Conservation (phyloP, 2,888 invertebrate genomes). For the Xylota sylvarum region DNA sequence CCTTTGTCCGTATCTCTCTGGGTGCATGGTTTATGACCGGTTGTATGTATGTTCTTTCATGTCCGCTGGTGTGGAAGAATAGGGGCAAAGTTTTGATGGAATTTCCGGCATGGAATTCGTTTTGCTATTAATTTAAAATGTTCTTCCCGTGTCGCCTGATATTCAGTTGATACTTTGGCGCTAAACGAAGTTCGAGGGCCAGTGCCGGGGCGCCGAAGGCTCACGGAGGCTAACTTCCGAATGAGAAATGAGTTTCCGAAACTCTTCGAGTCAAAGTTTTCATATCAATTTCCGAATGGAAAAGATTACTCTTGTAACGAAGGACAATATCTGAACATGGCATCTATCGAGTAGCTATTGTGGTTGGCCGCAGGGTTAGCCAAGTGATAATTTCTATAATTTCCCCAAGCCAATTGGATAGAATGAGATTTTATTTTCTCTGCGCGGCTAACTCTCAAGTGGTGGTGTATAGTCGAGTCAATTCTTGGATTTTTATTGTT, state of each 20-base stretch:
- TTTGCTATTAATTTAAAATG: slow-evolving; percentile 72
- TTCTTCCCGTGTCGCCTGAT: slow-evolving; percentile 33
- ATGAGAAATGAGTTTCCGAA: slow-evolving; percentile 53
- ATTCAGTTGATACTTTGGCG: slow-evolving; percentile 31
- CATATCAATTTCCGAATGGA: slow-evolving; percentile 53
- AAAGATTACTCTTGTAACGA: slow-evolving; percentile 28
- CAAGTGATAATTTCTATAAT: slow-evolving; percentile 72
- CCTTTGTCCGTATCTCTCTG: slow-evolving; percentile 38
- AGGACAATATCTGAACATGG: slow-evolving; percentile 39
- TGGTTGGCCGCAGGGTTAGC: slow-evolving; percentile 35
- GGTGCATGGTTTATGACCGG: slow-evolving; percentile 50
- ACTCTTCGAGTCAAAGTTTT: slow-evolving; percentile 56
- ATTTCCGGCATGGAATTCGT: slow-evolving; percentile 69
- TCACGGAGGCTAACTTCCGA: slow-evolving; percentile 40
- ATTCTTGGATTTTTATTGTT: slow-evolving; percentile 9
- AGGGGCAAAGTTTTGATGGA: slow-evolving; percentile 67
- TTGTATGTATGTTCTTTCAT: slow-evolving; percentile 55
- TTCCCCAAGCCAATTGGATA: slow-evolving; percentile 37
- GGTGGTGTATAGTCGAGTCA: background rate
- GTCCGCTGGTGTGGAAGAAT: slow-evolving; percentile 62
- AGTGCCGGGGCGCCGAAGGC: background rate
- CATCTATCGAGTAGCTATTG: slow-evolving; percentile 17
- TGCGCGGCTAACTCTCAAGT: slow-evolving; percentile 32
- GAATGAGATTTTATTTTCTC: slow-evolving; percentile 34
- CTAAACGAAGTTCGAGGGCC: slow-evolving; percentile 34